Base-by-base conservation (phyloP, 2,113 vertebrate species). In the Anarrhichthys ocellatus region DNA sequence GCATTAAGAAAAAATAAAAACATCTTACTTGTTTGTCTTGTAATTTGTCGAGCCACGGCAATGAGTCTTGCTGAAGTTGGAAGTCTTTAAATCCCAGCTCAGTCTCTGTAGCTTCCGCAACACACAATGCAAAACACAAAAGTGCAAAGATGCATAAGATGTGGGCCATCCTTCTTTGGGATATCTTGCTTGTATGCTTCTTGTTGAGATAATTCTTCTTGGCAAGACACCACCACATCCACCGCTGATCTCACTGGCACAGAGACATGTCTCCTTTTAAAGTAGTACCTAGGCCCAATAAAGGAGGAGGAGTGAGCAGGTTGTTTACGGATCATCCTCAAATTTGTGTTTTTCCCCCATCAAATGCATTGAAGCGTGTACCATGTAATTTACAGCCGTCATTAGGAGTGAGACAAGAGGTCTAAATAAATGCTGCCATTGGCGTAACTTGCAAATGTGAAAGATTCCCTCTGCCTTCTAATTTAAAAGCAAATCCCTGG, bases 371-470 rank as follows among this genome's bases (percentile, higher is more conserved):
- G 74, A 78, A 59, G 86, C 87, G 50, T 75, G 66, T 34, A 29
- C 29, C 9, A 9, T 50, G 36, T 88, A 46, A 89, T 92, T 91
- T 89, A 92, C 72, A 85, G 36, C 82, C n/a, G 77, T 29, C 77
- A 83, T 83, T 80, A 87, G 6, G 29, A 64, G 63, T 66, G 78
- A 88, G 64, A 64, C 71, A 67, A 62, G 74, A 61, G 65, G 48
- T 72, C 80, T 65, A 54, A 87, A 87, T 80, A 56, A 87, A 79
- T 46, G 59, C 24, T 52, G 72, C 76, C 74, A 73, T 14, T 50
- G 40, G 17, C 9, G 2, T 48, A 59, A 67, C 59, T 20, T 71
- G 27, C 29, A 27, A 67, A 81, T 71, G 34, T 66, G 29, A 63
- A n/a, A 36, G 14, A 69, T 65, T 34, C 9, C 24, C 3, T 32